Base-by-base conservation (phyloP, 1,140 invertebrate species). In the Linepithema humile region DNA sequence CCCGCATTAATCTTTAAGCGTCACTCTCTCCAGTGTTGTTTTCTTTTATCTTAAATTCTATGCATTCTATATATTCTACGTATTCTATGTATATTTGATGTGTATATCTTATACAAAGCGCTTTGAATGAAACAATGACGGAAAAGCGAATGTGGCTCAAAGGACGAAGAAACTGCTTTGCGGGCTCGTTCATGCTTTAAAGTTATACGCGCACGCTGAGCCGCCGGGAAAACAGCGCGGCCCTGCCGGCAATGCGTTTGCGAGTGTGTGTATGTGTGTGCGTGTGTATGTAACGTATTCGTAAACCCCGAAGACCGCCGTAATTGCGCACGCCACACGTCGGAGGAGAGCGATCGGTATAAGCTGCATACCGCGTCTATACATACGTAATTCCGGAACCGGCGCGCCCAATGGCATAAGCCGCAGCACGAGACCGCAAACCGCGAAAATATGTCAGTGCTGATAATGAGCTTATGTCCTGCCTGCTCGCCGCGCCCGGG, bases 401-500 rank as follows among this genome's bases (percentile, higher is more conserved):
- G 23, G 32, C 62, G 20, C 62, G 29, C 32, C 73, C 26, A 77
- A 64, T 65, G 73, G 73, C 20, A 45, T 1, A 48, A n/a, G 48
- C 75, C 75, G 35, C 75, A 80, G 64, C 17, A 29, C 32, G 64
- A 78, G 40, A 45, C 75, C 75, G 64, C 75, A 80, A 15, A 80
- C 64, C 64, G 35, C 75, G 75, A 80, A 80, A 80, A 80, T 80
- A 80, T 80, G 64, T 57, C 75, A 23, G 48, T 35, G 38, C 12
- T 64, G 75, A 80, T 80, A 80, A 80, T 80, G 75, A 80, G 75
- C 64, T 80, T 80, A 80, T 57, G 35, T 78, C 57, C 57, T 23
- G 3, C 7, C 26, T n/a, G 9, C 29, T 0, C 32, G 6, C 43
- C 10, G 10, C 10, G 43, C 32, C 3, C 62, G 75, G 35, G 17